These are phyloP conservation scores for Chloebia gouldiae DNA, from an alignment of 2,113 vertebrate genomes.

Conservation along the genomic window DNA sequence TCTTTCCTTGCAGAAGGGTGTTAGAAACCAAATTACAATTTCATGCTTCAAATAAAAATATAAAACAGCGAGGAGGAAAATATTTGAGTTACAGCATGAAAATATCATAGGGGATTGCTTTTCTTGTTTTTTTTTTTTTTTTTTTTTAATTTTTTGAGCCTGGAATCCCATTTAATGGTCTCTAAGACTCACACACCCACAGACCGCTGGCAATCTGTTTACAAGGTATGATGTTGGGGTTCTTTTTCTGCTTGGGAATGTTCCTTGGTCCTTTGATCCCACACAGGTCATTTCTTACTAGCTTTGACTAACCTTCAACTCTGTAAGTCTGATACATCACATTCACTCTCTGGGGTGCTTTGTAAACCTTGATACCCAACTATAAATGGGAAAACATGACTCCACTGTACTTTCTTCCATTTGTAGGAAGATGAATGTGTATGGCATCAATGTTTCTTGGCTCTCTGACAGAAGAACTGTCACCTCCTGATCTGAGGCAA, in stretches of 20 bases:
- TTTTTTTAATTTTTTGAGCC: background rate
- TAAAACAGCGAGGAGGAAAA: background rate
- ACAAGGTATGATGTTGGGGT: background rate
- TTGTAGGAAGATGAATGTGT: conserved; percentile 20
- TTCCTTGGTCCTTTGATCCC: background rate
- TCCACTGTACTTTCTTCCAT: background rate
- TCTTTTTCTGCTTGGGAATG: background rate
- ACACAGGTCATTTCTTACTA: background rate
- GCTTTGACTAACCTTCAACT: background rate
- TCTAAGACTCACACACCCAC: background rate
- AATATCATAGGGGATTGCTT: background rate
- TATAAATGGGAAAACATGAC: conserved; percentile 11
- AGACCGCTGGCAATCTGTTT: background rate
- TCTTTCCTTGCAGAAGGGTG: background rate
- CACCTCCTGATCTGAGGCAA: conserved; percentile 16
- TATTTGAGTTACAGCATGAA: background rate
- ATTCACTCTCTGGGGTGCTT: background rate
- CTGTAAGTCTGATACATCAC: background rate
- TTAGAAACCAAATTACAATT: background rate
- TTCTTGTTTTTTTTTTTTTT: background rate
- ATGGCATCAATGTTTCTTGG: background rate
- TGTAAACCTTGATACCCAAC: background rate
- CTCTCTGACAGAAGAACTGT: background rate
- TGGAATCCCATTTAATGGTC: background rate
- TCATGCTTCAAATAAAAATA: background rate